Conservation (phyloP, 2,888 invertebrate species). For the Apeira syringaria region DNA sequence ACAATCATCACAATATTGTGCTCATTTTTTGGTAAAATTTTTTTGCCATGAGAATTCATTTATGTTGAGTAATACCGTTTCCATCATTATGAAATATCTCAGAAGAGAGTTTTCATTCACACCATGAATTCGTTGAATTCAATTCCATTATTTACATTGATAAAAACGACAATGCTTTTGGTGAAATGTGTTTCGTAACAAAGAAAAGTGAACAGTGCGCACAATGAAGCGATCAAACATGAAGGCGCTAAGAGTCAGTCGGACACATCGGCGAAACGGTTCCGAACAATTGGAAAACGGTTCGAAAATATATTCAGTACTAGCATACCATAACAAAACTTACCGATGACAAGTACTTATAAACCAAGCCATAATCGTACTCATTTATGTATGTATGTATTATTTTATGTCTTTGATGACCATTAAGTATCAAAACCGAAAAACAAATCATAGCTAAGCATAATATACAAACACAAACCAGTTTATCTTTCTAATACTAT, state of each 20-base stretch:
- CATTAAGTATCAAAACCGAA: no score
- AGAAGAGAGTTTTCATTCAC: constrained; percentile 22
- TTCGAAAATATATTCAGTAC: no score
- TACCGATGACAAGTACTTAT: no score
- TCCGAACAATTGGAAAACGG: not conserved
- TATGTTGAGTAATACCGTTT: constrained; percentile 5
- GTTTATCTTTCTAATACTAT: no score
- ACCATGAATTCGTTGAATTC: constrained; percentile 18
- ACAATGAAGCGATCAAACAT: constrained; percentile 38
- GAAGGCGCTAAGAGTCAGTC: not conserved
- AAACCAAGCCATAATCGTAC: no score
- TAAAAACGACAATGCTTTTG: constrained; percentile 40
- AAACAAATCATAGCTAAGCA: no score
- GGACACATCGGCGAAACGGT: not conserved
- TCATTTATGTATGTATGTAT: no score
- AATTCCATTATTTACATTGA: constrained; percentile 41
- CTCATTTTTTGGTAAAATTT: no score
- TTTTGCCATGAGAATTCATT: not conserved
- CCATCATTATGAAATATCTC: constrained; percentile 19
- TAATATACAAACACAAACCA: no score
- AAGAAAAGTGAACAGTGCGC: constrained; percentile 30
- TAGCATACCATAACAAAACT: no score
- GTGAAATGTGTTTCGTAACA: constrained; percentile 50
- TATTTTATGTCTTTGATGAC: no score
- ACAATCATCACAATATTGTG: no score